Evolutionary conservation across 1,140 invertebrate species (phyloP).

Genomic region (Coenobita brevimanus): DNA sequence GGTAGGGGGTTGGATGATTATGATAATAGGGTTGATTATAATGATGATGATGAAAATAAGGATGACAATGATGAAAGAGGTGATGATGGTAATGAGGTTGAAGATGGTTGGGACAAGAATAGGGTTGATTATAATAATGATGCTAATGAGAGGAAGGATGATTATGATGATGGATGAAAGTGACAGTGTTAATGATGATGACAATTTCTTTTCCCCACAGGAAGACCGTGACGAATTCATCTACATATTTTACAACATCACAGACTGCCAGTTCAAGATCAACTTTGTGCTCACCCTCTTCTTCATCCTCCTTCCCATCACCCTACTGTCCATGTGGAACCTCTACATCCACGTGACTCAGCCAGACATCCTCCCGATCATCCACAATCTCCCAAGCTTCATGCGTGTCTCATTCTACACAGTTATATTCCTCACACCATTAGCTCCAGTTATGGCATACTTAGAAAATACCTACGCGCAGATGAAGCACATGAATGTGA

Average conservation of each 20-base stretch:
- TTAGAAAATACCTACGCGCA: constrained; percentile 69
- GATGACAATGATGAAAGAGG: too few species aligned
- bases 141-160: too few species aligned
- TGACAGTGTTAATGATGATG: too few species aligned
- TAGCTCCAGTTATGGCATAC: constrained; percentile 68
- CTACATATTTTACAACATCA: constrained; percentile 49
- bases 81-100: too few species aligned
- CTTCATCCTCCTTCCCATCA: constrained; percentile 68
- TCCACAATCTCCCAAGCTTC: constrained; percentile 51
- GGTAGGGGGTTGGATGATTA: too few species aligned
- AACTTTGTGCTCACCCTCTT: constrained; percentile 67
- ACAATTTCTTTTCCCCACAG: neutral
- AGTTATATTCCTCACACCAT: constrained; percentile 64
- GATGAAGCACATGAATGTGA: constrained; percentile 70
- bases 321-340: constrained; percentile 66
- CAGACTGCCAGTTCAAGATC: constrained; percentile 65
- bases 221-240: neutral
- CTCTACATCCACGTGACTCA: constrained; percentile 69
- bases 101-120: too few species aligned
- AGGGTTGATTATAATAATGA: too few species aligned
- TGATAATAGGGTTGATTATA: too few species aligned
- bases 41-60: too few species aligned
- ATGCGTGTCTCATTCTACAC: constrained; percentile 55
- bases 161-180: too few species aligned
- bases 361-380: constrained; percentile 66